Conservation (phyloP, 2,888 invertebrate species). For the Sipha maydis region DNA sequence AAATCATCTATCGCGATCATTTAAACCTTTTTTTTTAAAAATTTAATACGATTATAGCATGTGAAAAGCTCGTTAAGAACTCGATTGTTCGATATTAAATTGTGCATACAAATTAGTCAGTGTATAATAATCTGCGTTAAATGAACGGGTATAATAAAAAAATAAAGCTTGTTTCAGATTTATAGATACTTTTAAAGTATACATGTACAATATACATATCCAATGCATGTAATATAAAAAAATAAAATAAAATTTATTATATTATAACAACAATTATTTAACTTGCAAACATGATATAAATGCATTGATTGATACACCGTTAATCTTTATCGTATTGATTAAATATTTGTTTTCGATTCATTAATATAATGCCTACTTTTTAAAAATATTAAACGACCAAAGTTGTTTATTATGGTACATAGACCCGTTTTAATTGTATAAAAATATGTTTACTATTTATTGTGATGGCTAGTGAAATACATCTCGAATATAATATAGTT, state of each 20-base stretch:
- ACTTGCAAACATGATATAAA: not conserved
- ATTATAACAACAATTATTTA: not conserved
- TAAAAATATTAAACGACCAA: too few species aligned
- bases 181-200: not conserved
- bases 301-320: not conserved
- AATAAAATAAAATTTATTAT: not conserved
- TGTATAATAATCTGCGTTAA: not conserved
- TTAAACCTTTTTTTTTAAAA: not conserved
- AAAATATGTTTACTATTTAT: too few species aligned
- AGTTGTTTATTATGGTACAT: too few species aligned
- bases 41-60: conserved; percentile 33
- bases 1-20: not conserved
- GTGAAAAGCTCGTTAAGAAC: conserved; percentile 45
- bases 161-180: not conserved
- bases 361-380: too few species aligned
- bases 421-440: too few species aligned
- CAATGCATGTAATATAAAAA: not conserved
- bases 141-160: conserved; percentile 3
- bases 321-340: not conserved
- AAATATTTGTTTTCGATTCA: too few species aligned
- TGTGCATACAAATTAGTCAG: conserved; percentile 17
- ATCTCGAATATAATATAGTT: too few species aligned
- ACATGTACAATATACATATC: not conserved
- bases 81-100: conserved; percentile 4
- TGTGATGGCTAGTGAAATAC: too few species aligned